These are phyloP conservation scores for Epinephelus awoara DNA, from an alignment of 2,797 vertebrate species.

Conservation along the genomic window DNA sequence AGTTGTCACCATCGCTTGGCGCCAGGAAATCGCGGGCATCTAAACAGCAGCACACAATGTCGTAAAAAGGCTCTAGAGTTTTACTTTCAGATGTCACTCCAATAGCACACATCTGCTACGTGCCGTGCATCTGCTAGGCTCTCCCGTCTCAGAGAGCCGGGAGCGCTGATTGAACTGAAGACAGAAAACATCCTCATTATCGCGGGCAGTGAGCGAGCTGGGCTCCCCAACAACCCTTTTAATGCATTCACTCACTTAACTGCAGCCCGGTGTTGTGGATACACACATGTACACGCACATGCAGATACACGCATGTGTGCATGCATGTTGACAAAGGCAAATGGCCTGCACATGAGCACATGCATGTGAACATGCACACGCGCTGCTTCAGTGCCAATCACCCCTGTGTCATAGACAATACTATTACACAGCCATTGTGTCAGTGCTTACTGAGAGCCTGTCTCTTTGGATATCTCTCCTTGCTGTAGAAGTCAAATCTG, in stretches of 20 bases:
- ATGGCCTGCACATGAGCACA: background rate
- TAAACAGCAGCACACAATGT: constrained; percentile 80
- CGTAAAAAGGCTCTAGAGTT: constrained; percentile 82
- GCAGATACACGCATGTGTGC: constrained; percentile 16
- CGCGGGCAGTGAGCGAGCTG: constrained; percentile 69
- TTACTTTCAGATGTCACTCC: constrained; percentile 89
- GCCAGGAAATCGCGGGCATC: constrained; percentile 82
- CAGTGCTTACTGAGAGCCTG: constrained; percentile 23
- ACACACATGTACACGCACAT: constrained; percentile 28
- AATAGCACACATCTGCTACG: constrained; percentile 88
- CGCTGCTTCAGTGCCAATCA: constrained; percentile 29
- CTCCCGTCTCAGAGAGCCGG: constrained; percentile 66
- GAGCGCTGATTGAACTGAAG: constrained; percentile 81
- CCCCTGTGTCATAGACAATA: constrained; percentile 51
- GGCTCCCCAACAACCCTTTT: constrained; percentile 71
- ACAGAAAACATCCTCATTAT: constrained; percentile 88
- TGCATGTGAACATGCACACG: constrained; percentile 7
- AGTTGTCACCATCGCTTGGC: constrained; percentile 60
- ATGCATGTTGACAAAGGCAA: background rate
- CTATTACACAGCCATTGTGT: constrained; percentile 58
- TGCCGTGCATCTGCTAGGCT: constrained; percentile 84
- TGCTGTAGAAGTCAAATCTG: background rate
- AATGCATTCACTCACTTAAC: constrained; percentile 78
- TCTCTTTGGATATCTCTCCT: constrained; percentile 21
- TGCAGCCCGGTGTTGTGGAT: constrained; percentile 42